Evolutionary conservation across 92 coral and sea anemone species (phyloP).

Genomic region (Epizoanthus ramosus): DNA sequence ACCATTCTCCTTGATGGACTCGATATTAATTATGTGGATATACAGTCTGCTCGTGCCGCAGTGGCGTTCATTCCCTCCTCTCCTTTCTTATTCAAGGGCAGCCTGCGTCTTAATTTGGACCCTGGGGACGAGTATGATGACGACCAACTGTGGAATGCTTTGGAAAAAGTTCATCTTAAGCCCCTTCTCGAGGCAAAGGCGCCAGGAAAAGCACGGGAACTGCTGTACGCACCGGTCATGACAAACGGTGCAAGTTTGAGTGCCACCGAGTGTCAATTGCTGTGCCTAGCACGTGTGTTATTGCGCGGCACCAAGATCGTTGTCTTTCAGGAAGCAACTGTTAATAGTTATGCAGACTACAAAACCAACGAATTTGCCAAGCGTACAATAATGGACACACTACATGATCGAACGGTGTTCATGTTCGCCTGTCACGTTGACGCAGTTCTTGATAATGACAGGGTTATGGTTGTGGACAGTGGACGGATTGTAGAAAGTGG

Average conservation of each 20-base stretch:
- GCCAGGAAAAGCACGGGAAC: background rate
- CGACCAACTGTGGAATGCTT: background rate
- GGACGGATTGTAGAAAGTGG: conserved; percentile 3
- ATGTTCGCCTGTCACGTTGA: background rate
- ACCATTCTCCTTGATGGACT: conserved; percentile 5
- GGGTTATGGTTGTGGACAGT: background rate
- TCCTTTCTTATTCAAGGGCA: conserved; percentile 8
- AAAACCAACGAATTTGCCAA: background rate
- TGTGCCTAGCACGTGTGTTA: conserved; percentile 12
- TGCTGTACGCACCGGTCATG: background rate
- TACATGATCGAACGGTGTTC: conserved; percentile 4
- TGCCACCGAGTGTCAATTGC: background rate
- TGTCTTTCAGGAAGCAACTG: conserved; percentile 3
- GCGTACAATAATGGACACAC: background rate
- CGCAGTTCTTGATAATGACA: conserved; percentile 8
- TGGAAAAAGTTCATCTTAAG: conserved; percentile 9
- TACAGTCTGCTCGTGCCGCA: conserved; percentile 1
- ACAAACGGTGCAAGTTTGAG: background rate
- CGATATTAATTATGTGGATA: background rate
- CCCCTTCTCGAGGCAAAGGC: background rate
- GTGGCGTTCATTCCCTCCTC: conserved; percentile 22
- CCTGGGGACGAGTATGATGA: conserved; percentile 28
- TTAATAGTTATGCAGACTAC: background rate
- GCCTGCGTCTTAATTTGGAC: conserved; percentile 7
- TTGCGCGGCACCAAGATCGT: background rate